Evolutionary conservation across 2,113 vertebrate genomes (phyloP).

Genomic region (Dasypus novemcinctus): DNA sequence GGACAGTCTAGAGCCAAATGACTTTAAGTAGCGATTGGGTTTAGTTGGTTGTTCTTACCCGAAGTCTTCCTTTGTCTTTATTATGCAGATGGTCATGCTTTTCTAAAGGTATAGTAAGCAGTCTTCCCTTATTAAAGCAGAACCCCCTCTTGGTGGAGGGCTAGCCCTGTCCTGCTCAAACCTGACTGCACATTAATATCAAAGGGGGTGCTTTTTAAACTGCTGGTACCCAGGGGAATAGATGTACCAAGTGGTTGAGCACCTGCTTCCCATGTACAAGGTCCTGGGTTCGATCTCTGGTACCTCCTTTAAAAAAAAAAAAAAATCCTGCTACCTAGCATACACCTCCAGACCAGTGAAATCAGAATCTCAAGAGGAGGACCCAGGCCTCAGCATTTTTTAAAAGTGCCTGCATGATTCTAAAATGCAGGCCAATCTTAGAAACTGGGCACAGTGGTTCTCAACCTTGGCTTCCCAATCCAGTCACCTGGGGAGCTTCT

Average conservation of each 20-base stretch:
- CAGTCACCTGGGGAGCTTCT: neutral
- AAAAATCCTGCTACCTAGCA: neutral
- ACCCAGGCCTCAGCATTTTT: neutral
- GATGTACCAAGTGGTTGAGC: too few species aligned
- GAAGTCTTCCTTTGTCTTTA: neutral
- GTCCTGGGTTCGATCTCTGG: too few species aligned
- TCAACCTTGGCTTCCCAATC: neutral
- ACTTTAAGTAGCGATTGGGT: neutral
- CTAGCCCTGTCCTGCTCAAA: neutral
- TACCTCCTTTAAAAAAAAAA: too few species aligned
- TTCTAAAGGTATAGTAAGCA: neutral
- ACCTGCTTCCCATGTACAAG: too few species aligned
- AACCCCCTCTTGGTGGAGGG: neutral
- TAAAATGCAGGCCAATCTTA: neutral
- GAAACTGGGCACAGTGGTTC: neutral
- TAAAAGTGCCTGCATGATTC: neutral
- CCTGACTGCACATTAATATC: neutral
- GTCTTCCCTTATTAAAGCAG: neutral
- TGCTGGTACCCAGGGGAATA: too few species aligned
- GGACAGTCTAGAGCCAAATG: too few species aligned
- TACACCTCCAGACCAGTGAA: neutral
- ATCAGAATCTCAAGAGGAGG: neutral
- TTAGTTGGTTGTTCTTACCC: neutral
- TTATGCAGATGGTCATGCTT: neutral
- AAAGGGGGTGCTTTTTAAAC: neutral